Base-by-base conservation (phyloP, 2,888 invertebrate genomes). In the Chymomyza amoena region DNA sequence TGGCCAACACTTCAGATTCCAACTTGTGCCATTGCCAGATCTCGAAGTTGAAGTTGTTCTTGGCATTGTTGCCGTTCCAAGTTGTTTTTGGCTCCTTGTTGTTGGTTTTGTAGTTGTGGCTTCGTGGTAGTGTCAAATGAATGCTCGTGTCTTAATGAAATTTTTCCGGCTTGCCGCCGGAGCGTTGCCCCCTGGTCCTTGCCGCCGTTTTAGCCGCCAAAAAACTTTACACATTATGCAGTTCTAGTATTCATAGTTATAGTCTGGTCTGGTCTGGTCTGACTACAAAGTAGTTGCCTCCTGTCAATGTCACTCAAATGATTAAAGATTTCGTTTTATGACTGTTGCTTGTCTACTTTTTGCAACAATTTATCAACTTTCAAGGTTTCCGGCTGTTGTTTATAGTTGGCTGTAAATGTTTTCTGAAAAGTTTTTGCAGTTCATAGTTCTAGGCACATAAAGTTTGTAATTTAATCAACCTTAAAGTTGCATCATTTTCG, bases 271-370 rank as follows among this genome's bases (percentile, higher is more conserved):
- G 32, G 20, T 39, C 10, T 61, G 80, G 16, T 1, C 54, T 45
- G 52, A 16, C 52, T 15, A 25, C 32, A 60, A 6, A 15, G 60
- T 57, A 25, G 18, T 0, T 60, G 60, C 15, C 7, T 68, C 80
- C 70, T 76, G 83, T 75, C 85, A 67, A 70, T 84, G 83, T 87
- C 89, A 87, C 89, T 88, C 74, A 74, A 88, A 88, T 84, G 83
- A 88, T 84, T 87, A 82, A 88, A 85, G 89, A 88, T 81, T 84
- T 84, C 69, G 28, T 79, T 84, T 84, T 88, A 84, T 88, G 87
- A 72, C 77, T 63, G 68, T 65, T 67, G 75, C 75, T 70, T 32
- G 36, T 77, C 66, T 79, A 79, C 87, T 71, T 81, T 84, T 74
- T 87, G 78, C 83, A 39, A 84, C 83, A 88, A 88, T 84, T 87